A percentile compares a stretch with the other conserved stretches of the same genome.
Conservation (phyloP, 2,888 invertebrate genomes). For the Tipula lateralis region DNA sequence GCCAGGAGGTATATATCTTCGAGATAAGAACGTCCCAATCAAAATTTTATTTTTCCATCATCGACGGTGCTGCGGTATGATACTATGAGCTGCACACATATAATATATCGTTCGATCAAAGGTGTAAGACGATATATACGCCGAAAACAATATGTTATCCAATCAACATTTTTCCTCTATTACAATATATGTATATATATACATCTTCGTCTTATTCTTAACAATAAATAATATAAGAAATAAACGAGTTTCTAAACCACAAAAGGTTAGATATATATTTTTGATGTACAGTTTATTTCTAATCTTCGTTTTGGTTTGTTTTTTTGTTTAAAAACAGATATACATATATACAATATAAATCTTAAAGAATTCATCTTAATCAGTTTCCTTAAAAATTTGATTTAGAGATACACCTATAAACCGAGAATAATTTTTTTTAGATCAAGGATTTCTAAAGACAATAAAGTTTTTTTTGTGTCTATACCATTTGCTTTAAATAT, state of each 20-base stretch:
- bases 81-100: not conserved
- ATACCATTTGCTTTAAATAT: not conserved
- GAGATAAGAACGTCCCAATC: constrained; percentile 8
- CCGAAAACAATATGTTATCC: constrained; percentile 24
- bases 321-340: too few species aligned
- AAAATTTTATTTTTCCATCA: not conserved
- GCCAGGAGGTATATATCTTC: not conserved
- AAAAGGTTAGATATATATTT: not conserved
- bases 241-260: constrained; percentile 15
- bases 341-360: not conserved
- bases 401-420: not conserved
- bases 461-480: not conserved
- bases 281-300: constrained; percentile 12
- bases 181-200: not conserved
- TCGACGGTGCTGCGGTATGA: not conserved
- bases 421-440: not conserved
- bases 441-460: not conserved
- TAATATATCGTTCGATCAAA: constrained; percentile 24
- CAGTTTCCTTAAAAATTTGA: constrained; percentile 24
- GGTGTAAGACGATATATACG: constrained; percentile 24
- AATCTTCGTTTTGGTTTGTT: not conserved
- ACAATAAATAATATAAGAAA: not conserved
- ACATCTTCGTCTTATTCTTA: constrained; percentile 9
- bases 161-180: constrained; percentile 7
- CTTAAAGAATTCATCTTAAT: constrained; percentile 19